A percentile compares a stretch with the other conserved stretches of the same genome.
phyloP scores from a whole-genome alignment of 2,113 vertebrate species.

The Oncorhynchus mykiss region DNA sequence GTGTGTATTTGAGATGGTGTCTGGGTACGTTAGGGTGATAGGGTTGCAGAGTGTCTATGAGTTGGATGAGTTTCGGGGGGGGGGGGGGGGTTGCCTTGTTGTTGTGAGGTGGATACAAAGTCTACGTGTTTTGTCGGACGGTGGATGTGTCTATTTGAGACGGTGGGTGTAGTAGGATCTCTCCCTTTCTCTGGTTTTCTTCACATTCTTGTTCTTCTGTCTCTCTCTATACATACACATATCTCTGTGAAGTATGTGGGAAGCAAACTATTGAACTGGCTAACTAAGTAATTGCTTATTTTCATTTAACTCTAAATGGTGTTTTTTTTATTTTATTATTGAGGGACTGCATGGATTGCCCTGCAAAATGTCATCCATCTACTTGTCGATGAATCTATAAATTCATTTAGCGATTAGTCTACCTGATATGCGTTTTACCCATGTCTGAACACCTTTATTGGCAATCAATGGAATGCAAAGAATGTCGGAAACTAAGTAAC shows the following conservation, averaged over 20 bases:
- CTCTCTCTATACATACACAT: slow-evolving; percentile 17
- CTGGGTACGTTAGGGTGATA: slow-evolving; percentile 26
- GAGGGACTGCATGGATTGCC: slow-evolving; percentile 72
- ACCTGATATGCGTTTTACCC: slow-evolving; percentile 72
- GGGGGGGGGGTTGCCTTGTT: neutral
- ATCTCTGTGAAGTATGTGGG: too few species aligned
- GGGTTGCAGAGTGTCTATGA: slow-evolving; percentile 19
- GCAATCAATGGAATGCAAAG: slow-evolving; percentile 74
- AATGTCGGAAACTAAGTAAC: slow-evolving; percentile 56
- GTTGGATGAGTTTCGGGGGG: slow-evolving; percentile 8
- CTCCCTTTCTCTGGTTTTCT: slow-evolving; percentile 8
- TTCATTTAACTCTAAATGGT: slow-evolving; percentile 67
- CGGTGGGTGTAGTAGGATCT: neutral
- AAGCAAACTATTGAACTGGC: too few species aligned
- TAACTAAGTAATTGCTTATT: slow-evolving; percentile 29
- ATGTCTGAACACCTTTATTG: slow-evolving; percentile 69
- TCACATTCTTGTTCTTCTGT: slow-evolving; percentile 29
- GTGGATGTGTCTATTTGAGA: neutral
- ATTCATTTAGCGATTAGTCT: slow-evolving; percentile 71
- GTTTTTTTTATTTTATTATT: slow-evolving; percentile 58
- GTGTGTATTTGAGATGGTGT: slow-evolving; percentile 34
- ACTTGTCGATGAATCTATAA: slow-evolving; percentile 77
- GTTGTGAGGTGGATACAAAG: neutral
- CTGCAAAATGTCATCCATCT: slow-evolving; percentile 77
- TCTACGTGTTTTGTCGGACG: neutral